Evolutionary conservation across 1,140 invertebrate species (phyloP).

Genomic region (Lepidurus packardi): DNA sequence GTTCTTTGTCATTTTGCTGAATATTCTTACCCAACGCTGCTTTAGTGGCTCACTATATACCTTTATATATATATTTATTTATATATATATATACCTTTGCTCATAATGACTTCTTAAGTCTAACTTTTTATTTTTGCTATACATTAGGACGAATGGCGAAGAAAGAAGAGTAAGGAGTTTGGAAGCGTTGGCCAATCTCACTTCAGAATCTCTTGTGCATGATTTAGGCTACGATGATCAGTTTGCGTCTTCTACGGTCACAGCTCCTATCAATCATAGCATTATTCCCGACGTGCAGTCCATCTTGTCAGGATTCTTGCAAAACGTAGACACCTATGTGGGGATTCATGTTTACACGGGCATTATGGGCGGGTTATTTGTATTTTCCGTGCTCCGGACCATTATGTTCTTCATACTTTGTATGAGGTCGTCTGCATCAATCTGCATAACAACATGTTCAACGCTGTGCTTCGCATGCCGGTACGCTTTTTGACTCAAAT

Average conservation of each 20-base stretch:
- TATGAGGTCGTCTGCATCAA: slow-evolving; percentile 68
- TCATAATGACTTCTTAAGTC: too few species aligned
- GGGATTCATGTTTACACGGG: slow-evolving; percentile 44
- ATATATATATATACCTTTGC: too few species aligned
- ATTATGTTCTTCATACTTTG: slow-evolving; percentile 67
- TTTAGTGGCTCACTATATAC: slow-evolving; percentile 67
- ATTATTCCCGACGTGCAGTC: background rate
- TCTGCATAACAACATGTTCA: slow-evolving; percentile 78
- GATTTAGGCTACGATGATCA: too few species aligned
- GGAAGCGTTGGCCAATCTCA: background rate
- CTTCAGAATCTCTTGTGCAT: background rate
- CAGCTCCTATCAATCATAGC: background rate
- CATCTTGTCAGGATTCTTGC: background rate
- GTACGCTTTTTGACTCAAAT: slow-evolving; percentile 76
- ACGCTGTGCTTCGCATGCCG: slow-evolving; percentile 61
- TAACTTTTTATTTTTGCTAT: background rate
- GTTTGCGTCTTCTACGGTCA: background rate
- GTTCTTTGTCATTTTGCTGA: slow-evolving; percentile 51
- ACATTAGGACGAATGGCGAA: background rate
- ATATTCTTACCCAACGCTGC: slow-evolving; percentile 60
- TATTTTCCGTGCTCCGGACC: slow-evolving; percentile 55
- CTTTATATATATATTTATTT: slow-evolving; percentile 45
- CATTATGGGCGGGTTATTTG: slow-evolving; percentile 52
- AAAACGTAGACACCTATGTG: background rate
- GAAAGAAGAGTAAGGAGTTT: background rate